Conservation (phyloP, 2,113 vertebrate species). For the Barnardius zonarius region DNA sequence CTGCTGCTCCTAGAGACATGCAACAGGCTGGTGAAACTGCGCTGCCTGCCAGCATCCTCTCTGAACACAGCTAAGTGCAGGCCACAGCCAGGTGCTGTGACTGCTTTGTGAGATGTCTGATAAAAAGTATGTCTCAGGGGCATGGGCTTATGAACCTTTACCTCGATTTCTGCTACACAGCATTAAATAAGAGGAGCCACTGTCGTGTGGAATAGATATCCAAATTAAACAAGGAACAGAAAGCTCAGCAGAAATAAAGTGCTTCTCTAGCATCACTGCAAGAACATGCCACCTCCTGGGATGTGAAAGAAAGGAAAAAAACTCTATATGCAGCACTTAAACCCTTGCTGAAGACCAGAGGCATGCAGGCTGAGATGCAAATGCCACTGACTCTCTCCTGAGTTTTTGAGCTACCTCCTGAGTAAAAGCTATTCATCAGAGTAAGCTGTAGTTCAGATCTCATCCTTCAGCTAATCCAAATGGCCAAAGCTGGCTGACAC, state of each 20-base stretch:
- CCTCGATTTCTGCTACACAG: neutral
- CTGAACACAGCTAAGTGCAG: neutral
- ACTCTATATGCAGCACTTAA: neutral
- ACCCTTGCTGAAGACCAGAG: neutral
- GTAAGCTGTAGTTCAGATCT: neutral
- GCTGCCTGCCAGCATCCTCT: neutral
- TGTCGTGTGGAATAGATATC: neutral
- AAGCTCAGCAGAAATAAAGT: neutral
- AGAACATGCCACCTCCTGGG: neutral
- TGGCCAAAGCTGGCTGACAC: neutral
- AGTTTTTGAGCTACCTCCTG: neutral
- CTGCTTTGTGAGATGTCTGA: neutral
- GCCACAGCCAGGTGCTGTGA: neutral
- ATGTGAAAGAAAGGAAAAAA: neutral
- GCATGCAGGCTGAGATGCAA: neutral
- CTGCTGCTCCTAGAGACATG: neutral
- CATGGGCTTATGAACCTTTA: neutral
- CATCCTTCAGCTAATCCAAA: neutral
- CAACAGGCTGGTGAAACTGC: neutral
- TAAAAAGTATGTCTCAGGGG: neutral
- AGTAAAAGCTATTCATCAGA: neutral
- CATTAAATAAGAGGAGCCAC: neutral
- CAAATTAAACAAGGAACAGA: neutral
- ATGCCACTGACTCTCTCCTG: neutral
- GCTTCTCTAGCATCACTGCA: neutral